phyloP scores from a whole-genome alignment of 2,113 vertebrate genomes.

The Poicephalus meyeri region DNA sequence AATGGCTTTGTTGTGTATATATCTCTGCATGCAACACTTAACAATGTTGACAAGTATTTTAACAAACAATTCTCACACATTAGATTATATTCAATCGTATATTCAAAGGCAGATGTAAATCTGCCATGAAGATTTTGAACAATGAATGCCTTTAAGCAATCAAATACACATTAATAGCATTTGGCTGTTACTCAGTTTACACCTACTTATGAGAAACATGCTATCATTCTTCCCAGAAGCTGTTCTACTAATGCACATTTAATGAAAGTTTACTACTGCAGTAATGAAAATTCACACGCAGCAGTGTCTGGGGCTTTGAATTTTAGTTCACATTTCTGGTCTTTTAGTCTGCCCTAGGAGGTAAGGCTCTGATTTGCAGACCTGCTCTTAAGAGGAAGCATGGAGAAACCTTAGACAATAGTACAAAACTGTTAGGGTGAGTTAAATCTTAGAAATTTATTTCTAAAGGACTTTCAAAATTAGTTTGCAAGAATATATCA shows the following conservation, averaged over 20 bases:
- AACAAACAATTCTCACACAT: not conserved
- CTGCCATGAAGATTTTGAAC: not conserved
- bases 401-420: not conserved
- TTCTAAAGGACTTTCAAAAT: not conserved
- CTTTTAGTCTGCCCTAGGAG: not conserved
- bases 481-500: not conserved
- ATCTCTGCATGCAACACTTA: not conserved
- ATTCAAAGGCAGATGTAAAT: not conserved
- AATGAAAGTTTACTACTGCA: not conserved
- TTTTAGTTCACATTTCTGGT: not conserved
- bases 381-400: not conserved
- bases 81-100: not conserved
- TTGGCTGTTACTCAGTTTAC: constrained; percentile 1
- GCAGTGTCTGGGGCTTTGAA: not conserved
- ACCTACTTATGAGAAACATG: not conserved
- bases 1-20: not conserved
- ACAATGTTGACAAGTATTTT: not conserved
- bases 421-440: not conserved
- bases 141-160: not conserved
- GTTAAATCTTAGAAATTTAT: not conserved
- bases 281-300: not conserved
- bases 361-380: not conserved
- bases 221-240: not conserved
- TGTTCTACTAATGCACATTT: not conserved
- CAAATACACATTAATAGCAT: not conserved